Evolutionary conservation across 30 jellyfish, hydroid and myxozoan genomes (phyloP).

Genomic region (Mastigias papua): DNA sequence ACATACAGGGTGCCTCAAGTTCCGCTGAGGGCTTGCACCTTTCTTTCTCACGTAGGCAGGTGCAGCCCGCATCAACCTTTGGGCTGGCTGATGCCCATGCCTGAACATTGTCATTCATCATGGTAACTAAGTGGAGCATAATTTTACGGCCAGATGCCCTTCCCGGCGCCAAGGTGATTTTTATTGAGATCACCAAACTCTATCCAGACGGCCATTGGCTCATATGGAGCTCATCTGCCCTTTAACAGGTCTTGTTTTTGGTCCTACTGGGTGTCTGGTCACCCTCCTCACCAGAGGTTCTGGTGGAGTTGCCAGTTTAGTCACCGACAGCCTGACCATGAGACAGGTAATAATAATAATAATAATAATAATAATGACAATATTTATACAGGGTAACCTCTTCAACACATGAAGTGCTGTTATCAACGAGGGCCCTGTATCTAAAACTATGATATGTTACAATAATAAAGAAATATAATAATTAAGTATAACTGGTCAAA

Average conservation of each 20-base stretch:
- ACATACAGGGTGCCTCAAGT: background rate
- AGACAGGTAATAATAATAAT: too few species aligned
- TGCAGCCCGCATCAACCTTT: constrained; percentile 9
- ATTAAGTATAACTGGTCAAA: too few species aligned
- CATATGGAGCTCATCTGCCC: background rate
- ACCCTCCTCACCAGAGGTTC: background rate
- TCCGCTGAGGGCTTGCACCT: constrained; percentile 15
- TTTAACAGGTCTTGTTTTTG: background rate
- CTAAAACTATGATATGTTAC: too few species aligned
- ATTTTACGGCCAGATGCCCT: constrained; percentile 37
- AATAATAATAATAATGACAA: too few species aligned
- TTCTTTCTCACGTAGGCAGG: constrained; percentile 22
- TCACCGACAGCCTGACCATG: background rate
- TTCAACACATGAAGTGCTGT: too few species aligned
- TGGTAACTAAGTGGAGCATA: constrained; percentile 7
- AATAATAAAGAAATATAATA: too few species aligned
- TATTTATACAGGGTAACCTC: too few species aligned
- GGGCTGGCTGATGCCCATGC: constrained; percentile 30
- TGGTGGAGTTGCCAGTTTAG: background rate
- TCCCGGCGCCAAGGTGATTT: constrained; percentile 34
- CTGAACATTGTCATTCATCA: background rate
- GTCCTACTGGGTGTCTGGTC: background rate
- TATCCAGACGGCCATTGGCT: background rate
- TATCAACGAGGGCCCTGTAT: too few species aligned
- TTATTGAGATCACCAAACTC: background rate